Evolutionary conservation across 2,113 vertebrate genomes (phyloP).

Genomic region (Phrynosoma platyrhinos): DNA sequence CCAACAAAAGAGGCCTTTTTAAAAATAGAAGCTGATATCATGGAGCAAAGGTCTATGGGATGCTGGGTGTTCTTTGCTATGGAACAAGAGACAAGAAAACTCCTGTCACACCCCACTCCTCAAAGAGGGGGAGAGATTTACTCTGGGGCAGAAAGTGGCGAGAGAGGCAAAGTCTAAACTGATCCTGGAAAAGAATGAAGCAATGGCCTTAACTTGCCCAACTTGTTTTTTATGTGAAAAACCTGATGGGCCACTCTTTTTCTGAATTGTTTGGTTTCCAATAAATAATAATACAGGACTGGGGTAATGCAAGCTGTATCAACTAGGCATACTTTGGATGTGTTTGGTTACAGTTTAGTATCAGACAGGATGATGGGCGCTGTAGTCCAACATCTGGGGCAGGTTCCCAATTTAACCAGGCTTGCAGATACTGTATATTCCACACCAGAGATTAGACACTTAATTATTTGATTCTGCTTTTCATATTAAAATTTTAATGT

Average conservation of each 20-base stretch:
- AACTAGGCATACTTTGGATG: too few relatives aligned
- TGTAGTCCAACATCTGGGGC: too few relatives aligned
- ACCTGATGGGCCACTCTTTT: too few relatives aligned
- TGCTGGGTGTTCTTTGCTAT: not conserved
- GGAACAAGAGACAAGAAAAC: not conserved
- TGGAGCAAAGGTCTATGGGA: fast-evolving
- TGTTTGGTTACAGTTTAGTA: too few relatives aligned
- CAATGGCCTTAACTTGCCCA: too few relatives aligned
- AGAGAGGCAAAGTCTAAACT: not conserved
- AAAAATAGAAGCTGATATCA: not conserved
- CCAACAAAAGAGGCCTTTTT: not conserved
- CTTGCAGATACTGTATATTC: not conserved
- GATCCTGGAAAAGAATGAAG: not conserved
- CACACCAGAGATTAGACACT: not conserved
- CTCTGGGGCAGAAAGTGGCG: too few relatives aligned
- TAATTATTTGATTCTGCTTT: not conserved
- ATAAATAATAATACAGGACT: too few relatives aligned
- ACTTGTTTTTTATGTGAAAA: too few relatives aligned
- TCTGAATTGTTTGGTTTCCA: too few relatives aligned
- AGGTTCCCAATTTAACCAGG: not conserved
- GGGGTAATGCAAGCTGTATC: too few relatives aligned
- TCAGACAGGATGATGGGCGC: too few relatives aligned
- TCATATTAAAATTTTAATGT: not conserved
- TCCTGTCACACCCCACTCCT: not conserved
- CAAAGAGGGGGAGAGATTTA: not conserved